Evolutionary conservation across 2,888 invertebrate species (phyloP), one percentile per base, ranked within the genome.

Genomic region (Hartigia nigra): DNA sequence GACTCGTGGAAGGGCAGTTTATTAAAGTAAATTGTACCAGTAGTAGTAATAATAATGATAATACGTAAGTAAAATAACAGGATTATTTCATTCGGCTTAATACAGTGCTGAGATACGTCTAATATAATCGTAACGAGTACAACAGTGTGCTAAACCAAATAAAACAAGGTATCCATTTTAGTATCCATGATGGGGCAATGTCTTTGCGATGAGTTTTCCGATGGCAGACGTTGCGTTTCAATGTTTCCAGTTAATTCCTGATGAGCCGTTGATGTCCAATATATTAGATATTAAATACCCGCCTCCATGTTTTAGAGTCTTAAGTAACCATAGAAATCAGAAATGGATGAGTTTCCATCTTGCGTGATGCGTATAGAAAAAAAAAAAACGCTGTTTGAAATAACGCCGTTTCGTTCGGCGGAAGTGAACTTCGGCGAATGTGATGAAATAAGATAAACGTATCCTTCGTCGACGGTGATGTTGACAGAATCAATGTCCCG

Each of bases 21-120:
- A 90, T 89, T 90, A 86, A 87, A 86, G 82, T 88, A 88, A 88
- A 87, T 86, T 84, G 81, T 88, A 86, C 1, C 82, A 31, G 36
- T 11, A 72, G 36, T 39, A 78, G 55, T n/a, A 74, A 14, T 31
- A 74, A n/a, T 70, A 77, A 35, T 36, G 36, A 74, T 70, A 37
- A 23, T 9, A 55, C 55, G 55, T 86, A 87, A 87, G 83, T 88
- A 87, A 88, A 87, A 86, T 87, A 85, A 85, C 82, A 86, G 81
- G 82, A 83, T 83, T 77, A 77, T 87, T 87, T 83, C 72, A 81
- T 86, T 86, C 84, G 85, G 81, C 82, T 86, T 83, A 83, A 82
- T 86, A 88, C 87, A 88, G 79, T 84, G 85, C 84, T 86, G 87
- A 79, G 55, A 78, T 37, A 79, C 69, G 72, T 79, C 74, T 77